A percentile compares a stretch with the other conserved stretches of the same genome.
These are phyloP conservation scores for Dinothrombium tinctorium DNA, from an alignment of 1,140 invertebrate species.

Conservation along the genomic window DNA sequence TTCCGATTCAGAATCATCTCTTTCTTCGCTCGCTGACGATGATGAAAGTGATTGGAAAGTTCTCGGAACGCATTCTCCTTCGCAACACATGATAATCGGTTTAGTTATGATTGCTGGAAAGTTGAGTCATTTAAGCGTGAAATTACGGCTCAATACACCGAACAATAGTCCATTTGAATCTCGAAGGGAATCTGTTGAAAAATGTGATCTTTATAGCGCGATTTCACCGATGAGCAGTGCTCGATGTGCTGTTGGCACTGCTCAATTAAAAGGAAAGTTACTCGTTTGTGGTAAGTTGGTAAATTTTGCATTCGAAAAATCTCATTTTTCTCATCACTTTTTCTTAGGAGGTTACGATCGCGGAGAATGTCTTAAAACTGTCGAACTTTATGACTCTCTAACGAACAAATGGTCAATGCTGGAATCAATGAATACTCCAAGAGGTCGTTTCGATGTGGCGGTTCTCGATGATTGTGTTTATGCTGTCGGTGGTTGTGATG, in stretches of 20 bases:
- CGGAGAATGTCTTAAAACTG: slow-evolving; percentile 47
- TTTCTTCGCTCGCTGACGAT: slow-evolving; percentile 22
- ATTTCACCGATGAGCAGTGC: slow-evolving; percentile 38
- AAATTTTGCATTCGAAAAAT: slow-evolving; percentile 4
- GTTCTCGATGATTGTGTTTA: slow-evolving; percentile 46
- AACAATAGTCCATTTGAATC: slow-evolving; percentile 24
- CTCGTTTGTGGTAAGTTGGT: slow-evolving; percentile 36
- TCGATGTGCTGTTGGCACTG: slow-evolving; percentile 46
- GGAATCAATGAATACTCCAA: slow-evolving; percentile 37
- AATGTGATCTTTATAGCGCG: slow-evolving; percentile 10
- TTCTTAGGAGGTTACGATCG: slow-evolving; percentile 62
- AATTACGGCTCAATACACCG: slow-evolving; percentile 32
- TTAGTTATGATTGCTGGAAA: slow-evolving; percentile 35
- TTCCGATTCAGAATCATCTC: slow-evolving; percentile 27
- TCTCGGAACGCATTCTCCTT: slow-evolving; percentile 30
- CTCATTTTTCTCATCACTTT: slow-evolving; percentile 17
- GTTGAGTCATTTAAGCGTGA: slow-evolving; percentile 35
- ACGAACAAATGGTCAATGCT: slow-evolving; percentile 40
- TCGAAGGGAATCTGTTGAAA: slow-evolving; percentile 10
- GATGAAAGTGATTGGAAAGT: slow-evolving; percentile 39
- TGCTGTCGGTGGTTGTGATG: slow-evolving; percentile 90
- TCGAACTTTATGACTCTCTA: slow-evolving; percentile 43
- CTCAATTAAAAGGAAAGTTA: slow-evolving; percentile 36
- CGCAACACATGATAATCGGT: slow-evolving; percentile 38
- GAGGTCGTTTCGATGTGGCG: slow-evolving; percentile 47